These are phyloP conservation scores for Zhuqinia jingwanae DNA, from an alignment of 2,888 invertebrate species.

Conservation along the genomic window DNA sequence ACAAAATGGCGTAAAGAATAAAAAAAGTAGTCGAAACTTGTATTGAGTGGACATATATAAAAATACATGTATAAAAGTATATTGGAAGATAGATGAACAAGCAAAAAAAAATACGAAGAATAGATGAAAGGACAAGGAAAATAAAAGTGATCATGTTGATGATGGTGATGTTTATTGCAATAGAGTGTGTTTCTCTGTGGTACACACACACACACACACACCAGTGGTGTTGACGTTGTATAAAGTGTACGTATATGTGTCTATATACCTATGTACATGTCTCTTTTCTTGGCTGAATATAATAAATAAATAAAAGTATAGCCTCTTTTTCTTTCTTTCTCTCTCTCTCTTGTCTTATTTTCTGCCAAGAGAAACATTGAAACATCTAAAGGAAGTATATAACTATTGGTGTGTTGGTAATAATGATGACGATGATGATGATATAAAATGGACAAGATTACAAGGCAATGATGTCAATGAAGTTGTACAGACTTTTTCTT, in stretches of 20 bases:
- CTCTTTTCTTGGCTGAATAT: no score
- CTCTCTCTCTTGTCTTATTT: conserved; percentile 38
- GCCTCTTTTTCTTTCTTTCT: no score
- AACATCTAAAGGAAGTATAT: conserved; percentile 11
- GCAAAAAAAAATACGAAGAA: background rate
- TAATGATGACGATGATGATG: no score
- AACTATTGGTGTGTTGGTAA: no score
- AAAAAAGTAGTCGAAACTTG: background rate
- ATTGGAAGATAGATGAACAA: no score
- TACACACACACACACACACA: no score
- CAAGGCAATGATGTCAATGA: conserved; percentile 22
- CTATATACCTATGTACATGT: no score
- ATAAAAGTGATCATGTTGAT: background rate
- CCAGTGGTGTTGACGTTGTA: no score
- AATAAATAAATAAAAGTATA: background rate
- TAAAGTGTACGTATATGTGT: no score
- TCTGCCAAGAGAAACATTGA: no score
- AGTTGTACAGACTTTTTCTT: conserved; percentile 43
- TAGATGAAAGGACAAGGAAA: background rate
- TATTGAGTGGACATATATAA: background rate
- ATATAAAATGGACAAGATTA: conserved; percentile 25
- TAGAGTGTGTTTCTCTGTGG: conserved; percentile 27
- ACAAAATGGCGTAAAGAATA: conserved; percentile 7
- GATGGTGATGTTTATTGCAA: conserved; percentile 24
- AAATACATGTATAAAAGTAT: background rate